phyloP scores from a whole-genome alignment of 1,140 invertebrate genomes.

The Drosophila melanica region DNA sequence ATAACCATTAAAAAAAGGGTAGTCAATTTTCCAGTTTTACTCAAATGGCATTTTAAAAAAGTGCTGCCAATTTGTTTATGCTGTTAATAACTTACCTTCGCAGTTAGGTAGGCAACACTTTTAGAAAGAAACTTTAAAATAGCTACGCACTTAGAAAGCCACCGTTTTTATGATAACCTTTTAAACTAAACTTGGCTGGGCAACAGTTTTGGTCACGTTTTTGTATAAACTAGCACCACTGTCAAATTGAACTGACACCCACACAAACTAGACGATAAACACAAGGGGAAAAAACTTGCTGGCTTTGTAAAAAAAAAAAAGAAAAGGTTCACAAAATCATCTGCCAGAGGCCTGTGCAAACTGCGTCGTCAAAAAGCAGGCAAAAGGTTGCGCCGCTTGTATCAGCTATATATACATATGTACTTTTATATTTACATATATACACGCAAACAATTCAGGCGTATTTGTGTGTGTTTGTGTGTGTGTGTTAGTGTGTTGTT shows the following conservation, averaged over 20 bases:
- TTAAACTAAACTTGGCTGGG: constrained; percentile 42
- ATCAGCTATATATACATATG: constrained; percentile 1
- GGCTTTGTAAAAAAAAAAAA: constrained; percentile 41
- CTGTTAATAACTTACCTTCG: constrained; percentile 1
- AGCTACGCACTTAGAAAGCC: constrained; percentile 55
- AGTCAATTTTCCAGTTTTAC: too few species aligned
- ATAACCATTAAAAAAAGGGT: too few species aligned
- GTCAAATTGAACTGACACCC: constrained; percentile 46
- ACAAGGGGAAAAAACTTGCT: constrained; percentile 13
- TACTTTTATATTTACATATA: constrained; percentile 23
- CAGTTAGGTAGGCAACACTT: constrained; percentile 61
- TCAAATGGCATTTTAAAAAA: too few species aligned
- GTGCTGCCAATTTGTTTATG: too few species aligned
- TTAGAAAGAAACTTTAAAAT: not conserved
- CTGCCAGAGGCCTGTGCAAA: constrained; percentile 27
- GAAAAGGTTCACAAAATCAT: constrained; percentile 41
- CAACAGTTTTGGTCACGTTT: constrained; percentile 49
- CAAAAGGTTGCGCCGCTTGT: constrained; percentile 42
- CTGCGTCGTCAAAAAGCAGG: constrained; percentile 47
- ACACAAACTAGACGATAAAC: constrained; percentile 21
- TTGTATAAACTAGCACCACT: constrained; percentile 45
- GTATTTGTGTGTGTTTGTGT: constrained; percentile 11
- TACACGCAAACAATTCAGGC: not conserved
- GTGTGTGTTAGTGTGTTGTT: constrained; percentile 37
- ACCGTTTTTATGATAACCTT: constrained; percentile 32